A percentile compares a stretch with the other conserved stretches of the same genome.
These are phyloP conservation scores for Dromaius novaehollandiae DNA, from an alignment of 2,113 vertebrate species.

Conservation along the genomic window DNA sequence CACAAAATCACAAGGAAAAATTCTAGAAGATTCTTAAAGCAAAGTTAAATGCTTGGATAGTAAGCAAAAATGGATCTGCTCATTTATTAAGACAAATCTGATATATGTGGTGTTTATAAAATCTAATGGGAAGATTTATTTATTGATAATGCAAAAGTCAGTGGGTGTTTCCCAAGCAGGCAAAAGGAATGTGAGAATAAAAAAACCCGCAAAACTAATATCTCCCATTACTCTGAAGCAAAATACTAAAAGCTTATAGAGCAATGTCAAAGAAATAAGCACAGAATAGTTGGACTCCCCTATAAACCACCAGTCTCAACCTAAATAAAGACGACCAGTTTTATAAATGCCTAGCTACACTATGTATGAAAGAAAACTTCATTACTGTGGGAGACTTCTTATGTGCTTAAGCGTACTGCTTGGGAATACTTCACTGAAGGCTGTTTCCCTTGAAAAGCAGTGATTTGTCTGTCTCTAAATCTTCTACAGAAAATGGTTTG, in stretches of 20 bases:
- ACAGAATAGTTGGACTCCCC: not conserved
- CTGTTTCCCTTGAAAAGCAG: not conserved
- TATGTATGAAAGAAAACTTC: not conserved
- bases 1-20: not conserved
- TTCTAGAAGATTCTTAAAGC: not conserved
- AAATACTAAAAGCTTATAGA: not conserved
- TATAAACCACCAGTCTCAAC: not conserved
- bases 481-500: not conserved
- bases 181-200: not conserved
- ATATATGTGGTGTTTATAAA: not conserved
- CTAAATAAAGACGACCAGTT: not conserved
- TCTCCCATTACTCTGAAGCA: not conserved
- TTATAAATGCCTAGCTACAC: not conserved
- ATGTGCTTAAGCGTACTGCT: not conserved
- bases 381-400: not conserved
- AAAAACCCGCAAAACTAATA: not conserved
- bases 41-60: not conserved
- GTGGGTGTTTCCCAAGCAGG: rapidly evolving
- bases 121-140: not conserved
- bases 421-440: not conserved
- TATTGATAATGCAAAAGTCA: not conserved
- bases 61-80: not conserved
- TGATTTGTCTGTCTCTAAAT: not conserved
- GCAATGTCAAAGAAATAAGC: not conserved
- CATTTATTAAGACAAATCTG: not conserved